phyloP scores from a whole-genome alignment of 2,113 vertebrate genomes.

The Cervus canadensis region DNA sequence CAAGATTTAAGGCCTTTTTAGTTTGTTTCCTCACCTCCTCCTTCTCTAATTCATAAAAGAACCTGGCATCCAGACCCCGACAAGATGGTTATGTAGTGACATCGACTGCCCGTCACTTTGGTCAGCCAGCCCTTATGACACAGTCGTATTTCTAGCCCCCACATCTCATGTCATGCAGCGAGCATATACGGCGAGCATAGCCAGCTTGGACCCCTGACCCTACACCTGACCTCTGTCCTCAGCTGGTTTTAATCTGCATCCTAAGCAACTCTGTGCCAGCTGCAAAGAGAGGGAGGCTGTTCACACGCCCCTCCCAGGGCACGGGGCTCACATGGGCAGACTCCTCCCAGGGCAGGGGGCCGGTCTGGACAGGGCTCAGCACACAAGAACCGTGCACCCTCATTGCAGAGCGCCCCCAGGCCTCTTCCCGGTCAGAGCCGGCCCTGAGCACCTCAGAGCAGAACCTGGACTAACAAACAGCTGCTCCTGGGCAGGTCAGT shows the following conservation, averaged over 20 bases:
- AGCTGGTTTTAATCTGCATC: not conserved
- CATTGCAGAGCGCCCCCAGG: not conserved
- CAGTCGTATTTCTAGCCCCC: not conserved
- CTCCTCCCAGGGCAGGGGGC: not conserved
- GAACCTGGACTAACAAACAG: not conserved
- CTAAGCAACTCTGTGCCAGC: not conserved
- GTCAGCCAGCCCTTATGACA: not conserved
- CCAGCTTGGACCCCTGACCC: not conserved
- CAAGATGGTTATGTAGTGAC: accelerated
- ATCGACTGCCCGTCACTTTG: accelerated
- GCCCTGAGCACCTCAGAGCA: not conserved
- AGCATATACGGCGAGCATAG: not conserved
- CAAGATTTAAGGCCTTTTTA: not conserved
- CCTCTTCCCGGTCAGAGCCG: not conserved
- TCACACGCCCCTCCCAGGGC: not conserved
- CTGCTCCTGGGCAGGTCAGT: not conserved
- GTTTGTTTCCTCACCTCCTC: not conserved
- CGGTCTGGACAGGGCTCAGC: not conserved
- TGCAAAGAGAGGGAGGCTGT: not conserved
- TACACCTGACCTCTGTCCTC: not conserved
- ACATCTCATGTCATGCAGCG: not conserved
- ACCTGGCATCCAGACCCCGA: not conserved
- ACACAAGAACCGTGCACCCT: not conserved
- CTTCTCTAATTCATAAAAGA: not conserved
- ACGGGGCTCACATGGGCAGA: not conserved